Base-by-base conservation (phyloP, 2,797 vertebrate species). In the Scolopax bukidnonensis region DNA sequence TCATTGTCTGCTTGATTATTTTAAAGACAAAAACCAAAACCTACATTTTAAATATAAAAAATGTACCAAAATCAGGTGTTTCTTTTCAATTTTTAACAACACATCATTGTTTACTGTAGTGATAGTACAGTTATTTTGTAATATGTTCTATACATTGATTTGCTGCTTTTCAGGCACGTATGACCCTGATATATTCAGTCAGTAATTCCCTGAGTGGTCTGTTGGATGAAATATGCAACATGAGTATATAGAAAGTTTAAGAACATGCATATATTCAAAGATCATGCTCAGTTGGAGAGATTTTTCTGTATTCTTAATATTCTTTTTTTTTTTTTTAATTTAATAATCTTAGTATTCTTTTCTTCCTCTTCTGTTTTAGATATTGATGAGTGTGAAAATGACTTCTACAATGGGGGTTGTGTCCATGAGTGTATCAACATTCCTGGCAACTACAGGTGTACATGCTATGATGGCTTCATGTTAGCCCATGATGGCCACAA, bases 351-450 rank as follows among this genome's bases (percentile, higher is more conserved):
- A 70, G 21, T 17, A 85, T 50, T 4, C 74, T 78, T 74, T 63
- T 32, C 24, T 15, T 67, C 18, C 20, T 56, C 32, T 87, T 90
- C 2, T 96, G 36, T 98, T 98, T 93, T 98, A 99, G 99, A 99
- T 94, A 99, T 99, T 53, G 99, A 99, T 6, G 99, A 99, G 96
- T 99, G 99, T 97, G 99, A 99, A 91, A 99, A 99, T 10, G 99
- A 99, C 96, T 99, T 98, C 98, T 99, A 99, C 98, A 99, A 99
- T 0, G 99, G 99, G 0, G 99, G 99, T 82, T 99, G 99, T 21
- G 99, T 99, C 70, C 99, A 99, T 0, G 99, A 99, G 92, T 99
- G 99, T 93, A 99, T 99, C 98, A 99, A 99, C 98, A 99, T 99
- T 94, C 99, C 99, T 1, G 99, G 99, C 17, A 99, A 99, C 98